These are phyloP conservation scores for Dryomyza anilis DNA, from an alignment of 2,888 invertebrate genomes.

Conservation along the genomic window DNA sequence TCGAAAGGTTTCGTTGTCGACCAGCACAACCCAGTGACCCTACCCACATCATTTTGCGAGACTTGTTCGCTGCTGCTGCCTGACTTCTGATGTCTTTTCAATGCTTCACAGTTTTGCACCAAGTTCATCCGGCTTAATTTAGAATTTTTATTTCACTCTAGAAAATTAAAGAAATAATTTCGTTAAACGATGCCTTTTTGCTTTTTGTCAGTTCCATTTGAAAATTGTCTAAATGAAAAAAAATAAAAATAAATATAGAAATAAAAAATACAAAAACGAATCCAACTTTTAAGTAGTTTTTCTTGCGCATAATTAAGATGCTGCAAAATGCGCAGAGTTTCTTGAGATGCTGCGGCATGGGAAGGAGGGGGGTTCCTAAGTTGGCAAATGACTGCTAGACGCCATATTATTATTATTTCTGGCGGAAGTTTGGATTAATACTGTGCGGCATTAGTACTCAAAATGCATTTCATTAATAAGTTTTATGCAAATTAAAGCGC, in stretches of 20 bases:
- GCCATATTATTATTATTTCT: background rate
- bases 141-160: slow-evolving; percentile 1
- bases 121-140: slow-evolving; percentile 16
- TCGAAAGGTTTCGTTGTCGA: no score
- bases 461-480: slow-evolving; percentile 14
- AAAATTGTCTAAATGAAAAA: background rate
- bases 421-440: slow-evolving; percentile 7
- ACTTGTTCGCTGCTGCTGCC: no score
- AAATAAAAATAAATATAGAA: no score
- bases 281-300: slow-evolving; percentile 11
- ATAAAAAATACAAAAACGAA: no score
- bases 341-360: no score
- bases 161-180: slow-evolving; percentile 18
- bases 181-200: background rate
- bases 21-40: no score
- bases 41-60: no score
- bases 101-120: background rate
- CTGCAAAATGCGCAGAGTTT: no score
- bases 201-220: background rate
- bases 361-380: background rate
- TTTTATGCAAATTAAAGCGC: slow-evolving; percentile 14
- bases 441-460: slow-evolving; percentile 3
- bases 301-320: background rate
- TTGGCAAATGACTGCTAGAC: background rate
- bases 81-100: background rate